These are phyloP conservation scores for Tiphia femorata DNA, from an alignment of 2,888 invertebrate genomes.

Conservation along the genomic window DNA sequence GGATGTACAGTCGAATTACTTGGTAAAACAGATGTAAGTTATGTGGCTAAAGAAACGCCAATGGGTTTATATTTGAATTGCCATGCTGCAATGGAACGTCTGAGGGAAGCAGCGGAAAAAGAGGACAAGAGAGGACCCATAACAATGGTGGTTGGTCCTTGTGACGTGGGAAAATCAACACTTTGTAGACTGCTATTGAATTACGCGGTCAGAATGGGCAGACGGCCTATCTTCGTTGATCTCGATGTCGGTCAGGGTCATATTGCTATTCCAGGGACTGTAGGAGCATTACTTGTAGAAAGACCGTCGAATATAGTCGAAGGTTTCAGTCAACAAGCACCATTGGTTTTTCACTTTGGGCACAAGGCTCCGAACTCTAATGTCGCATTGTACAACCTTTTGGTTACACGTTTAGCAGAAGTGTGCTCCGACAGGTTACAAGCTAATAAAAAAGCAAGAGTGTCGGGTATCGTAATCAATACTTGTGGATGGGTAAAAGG, in stretches of 20 bases:
- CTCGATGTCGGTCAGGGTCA: conserved; percentile 96
- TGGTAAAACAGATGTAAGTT: conserved; percentile 93
- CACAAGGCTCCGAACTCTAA: conserved; percentile 84
- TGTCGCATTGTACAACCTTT: conserved; percentile 84
- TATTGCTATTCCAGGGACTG: conserved; percentile 91
- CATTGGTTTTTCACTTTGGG: conserved; percentile 94
- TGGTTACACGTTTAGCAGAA: conserved; percentile 87
- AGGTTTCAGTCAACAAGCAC: conserved; percentile 94
- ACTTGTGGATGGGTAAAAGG: conserved; percentile 98
- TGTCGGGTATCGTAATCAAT: conserved; percentile 94
- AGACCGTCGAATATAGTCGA: conserved; percentile 94
- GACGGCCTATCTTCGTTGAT: conserved; percentile 93
- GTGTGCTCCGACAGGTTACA: conserved; percentile 87
- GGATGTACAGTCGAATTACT: conserved; percentile 89
- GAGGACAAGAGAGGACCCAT: conserved; percentile 83
- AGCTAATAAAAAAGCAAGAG: conserved; percentile 87
- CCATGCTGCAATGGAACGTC: conserved; percentile 93
- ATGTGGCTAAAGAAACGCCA: conserved; percentile 96
- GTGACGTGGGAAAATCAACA: conserved; percentile 97
- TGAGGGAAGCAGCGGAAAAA: conserved; percentile 86
- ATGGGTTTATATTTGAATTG: conserved; percentile 97
- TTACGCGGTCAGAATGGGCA: conserved; percentile 92
- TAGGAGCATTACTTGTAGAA: conserved; percentile 92
- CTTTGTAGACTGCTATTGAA: conserved; percentile 89
- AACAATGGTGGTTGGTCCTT: conserved; percentile 92